Percentiles rank a stretch among this genome's conserved stretches.
Evolutionary conservation across 2,113 vertebrate genomes (phyloP).

Genomic region (Myanophis thanlyinensis): DNA sequence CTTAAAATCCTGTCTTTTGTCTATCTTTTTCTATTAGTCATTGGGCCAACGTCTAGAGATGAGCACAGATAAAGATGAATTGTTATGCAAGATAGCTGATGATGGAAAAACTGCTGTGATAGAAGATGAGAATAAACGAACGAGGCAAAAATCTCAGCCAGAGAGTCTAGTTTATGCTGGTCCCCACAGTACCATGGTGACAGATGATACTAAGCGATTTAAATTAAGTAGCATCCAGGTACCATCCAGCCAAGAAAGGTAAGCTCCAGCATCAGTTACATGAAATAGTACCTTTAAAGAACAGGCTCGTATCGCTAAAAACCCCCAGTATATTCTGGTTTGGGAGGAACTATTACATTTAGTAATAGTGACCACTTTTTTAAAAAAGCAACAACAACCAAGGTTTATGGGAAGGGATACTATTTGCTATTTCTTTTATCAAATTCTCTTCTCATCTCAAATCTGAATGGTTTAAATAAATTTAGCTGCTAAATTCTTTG

Average conservation of each 20-base stretch:
- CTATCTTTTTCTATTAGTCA: background rate
- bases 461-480: background rate
- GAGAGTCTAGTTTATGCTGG: background rate
- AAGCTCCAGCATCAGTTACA: background rate
- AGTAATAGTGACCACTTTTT: background rate
- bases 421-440: no score
- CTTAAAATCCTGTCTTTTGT: background rate
- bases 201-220: constrained; percentile 2
- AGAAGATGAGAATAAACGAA: background rate
- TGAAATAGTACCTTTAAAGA: background rate
- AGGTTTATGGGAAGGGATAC: background rate
- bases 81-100: background rate
- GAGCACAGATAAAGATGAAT: background rate
- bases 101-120: background rate
- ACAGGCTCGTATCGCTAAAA: background rate
- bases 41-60: background rate
- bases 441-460: background rate
- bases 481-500: background rate
- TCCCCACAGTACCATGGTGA: background rate
- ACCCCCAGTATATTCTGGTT: background rate
- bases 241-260: background rate
- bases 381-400: background rate
- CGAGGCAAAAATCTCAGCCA: background rate
- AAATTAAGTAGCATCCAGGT: background rate
- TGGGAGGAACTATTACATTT: background rate